Evolutionary conservation across 2,888 invertebrate genomes (phyloP).

Genomic region (Harpalus rubripes): DNA sequence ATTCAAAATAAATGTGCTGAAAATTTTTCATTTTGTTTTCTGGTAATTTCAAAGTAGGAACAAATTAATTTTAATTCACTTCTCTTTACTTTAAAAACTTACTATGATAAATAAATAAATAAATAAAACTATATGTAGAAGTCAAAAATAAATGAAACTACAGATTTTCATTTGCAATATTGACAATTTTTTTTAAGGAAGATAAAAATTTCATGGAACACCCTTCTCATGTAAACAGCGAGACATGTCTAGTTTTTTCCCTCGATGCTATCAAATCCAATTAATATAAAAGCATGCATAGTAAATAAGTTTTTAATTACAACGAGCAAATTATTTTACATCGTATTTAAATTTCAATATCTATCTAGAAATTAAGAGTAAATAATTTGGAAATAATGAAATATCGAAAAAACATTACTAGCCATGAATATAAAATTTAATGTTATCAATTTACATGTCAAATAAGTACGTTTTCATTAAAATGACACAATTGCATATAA

Average conservation of each 20-base stretch:
- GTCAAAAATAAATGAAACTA: too few species aligned
- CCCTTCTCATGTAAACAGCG: too few species aligned
- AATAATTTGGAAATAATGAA: slow-evolving; percentile 1
- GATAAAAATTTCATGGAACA: not conserved
- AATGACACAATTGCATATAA: slow-evolving; percentile 11
- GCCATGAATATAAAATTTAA: not conserved
- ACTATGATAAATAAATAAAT: too few species aligned
- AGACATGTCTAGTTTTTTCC: not conserved
- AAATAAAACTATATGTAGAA: too few species aligned
- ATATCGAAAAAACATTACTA: not conserved
- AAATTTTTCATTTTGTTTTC: too few species aligned
- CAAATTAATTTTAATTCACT: too few species aligned
- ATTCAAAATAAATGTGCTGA: too few species aligned
- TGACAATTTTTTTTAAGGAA: not conserved
- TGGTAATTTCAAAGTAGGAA: too few species aligned
- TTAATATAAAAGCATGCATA: not conserved
- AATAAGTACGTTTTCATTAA: not conserved
- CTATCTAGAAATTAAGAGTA: not conserved
- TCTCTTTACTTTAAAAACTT: too few species aligned
- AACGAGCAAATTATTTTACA: not conserved
- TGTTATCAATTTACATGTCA: slow-evolving; percentile 9
- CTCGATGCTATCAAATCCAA: not conserved
- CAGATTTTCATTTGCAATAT: too few species aligned
- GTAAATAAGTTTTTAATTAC: not conserved
- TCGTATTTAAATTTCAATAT: not conserved